phyloP scores from a whole-genome alignment of 2,888 invertebrate genomes.

The Hemithea aestivaria region DNA sequence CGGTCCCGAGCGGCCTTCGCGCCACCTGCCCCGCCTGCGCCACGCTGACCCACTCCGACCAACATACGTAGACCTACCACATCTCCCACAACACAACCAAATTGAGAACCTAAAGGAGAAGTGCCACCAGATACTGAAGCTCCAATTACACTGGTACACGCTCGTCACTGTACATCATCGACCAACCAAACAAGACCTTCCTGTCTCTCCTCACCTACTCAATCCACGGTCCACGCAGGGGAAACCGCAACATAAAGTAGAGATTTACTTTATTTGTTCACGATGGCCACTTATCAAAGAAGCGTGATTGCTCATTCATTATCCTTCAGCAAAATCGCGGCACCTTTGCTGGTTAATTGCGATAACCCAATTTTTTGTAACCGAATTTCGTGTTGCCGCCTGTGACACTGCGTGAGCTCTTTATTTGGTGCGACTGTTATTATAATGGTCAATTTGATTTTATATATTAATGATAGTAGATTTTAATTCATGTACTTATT shows the following conservation, averaged over 20 bases:
- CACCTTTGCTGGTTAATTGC: constrained; percentile 54
- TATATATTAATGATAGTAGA: no score
- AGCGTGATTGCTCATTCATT: constrained; percentile 58
- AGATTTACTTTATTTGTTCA: constrained; percentile 31
- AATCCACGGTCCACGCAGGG: constrained; percentile 20
- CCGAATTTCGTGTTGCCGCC: constrained; percentile 27
- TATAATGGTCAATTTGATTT: background rate
- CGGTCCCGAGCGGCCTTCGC: constrained; percentile 60
- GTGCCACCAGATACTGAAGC: constrained; percentile 7
- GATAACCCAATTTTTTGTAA: constrained; percentile 44
- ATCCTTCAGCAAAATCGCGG: constrained; percentile 49
- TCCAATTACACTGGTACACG: constrained; percentile 3
- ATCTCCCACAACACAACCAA: background rate
- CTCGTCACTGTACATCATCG: constrained; percentile 9
- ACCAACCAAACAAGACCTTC: constrained; percentile 20
- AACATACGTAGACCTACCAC: constrained; percentile 9
- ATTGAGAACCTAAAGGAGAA: constrained; percentile 1
- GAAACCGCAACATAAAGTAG: constrained; percentile 21
- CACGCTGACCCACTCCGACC: constrained; percentile 27
- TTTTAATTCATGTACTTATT: no score
- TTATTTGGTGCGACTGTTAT: constrained; percentile 25
- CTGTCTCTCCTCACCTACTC: constrained; percentile 20
- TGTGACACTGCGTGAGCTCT: constrained; percentile 25
- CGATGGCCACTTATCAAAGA: constrained; percentile 40
- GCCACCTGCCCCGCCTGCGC: constrained; percentile 56